Evolutionary conservation across 2,888 invertebrate species (phyloP), one percentile per base, ranked within the genome.

Genomic region (Pilophorus perplexus): DNA sequence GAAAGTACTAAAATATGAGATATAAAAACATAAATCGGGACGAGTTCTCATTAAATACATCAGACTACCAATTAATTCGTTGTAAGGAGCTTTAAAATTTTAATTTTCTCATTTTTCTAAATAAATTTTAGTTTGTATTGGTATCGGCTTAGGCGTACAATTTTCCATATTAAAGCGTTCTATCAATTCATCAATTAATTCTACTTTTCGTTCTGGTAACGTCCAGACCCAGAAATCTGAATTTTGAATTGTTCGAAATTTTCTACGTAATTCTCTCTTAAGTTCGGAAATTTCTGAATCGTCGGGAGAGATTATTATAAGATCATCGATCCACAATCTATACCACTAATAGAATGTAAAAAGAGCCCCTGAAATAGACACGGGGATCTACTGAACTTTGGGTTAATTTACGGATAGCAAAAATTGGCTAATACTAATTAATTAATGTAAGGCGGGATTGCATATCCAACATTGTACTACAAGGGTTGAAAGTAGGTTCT

Each of bases 301-400:
- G n/a, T n/a, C n/a, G n/a, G n/a, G n/a, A n/a, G 57, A 38, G 38
- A 57, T 40, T 5, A 38, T 3, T 12, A 57, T 22, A 12, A 57
- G 18, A 38, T 62, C 62, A 23, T 62, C 62, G 10, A 62, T 27
- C 62, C 62, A 62, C n/a, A n/a, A n/a, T n/a, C n/a, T n/a, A n/a
- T n/a, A n/a, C n/a, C n/a, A n/a, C n/a, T n/a, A 62, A 6, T 22
- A 62, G 33, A 28, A 60, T 60, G n/a, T 44, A 60, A 20, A 10
- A 44, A 8, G 27, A 28, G 16, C 14, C 18, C 23, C 60, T 2
- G 3, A 16, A 22, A 46, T 72, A 68, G 25, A 70, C 23, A 62
- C 72, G 72, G 6, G 55, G 69, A 62, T 71, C 69, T 54, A 40
- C 44, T n/a, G 66, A 67, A 16, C 60, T 68, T 48, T 65, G 68